phyloP scores from a whole-genome alignment of 2,113 vertebrate species.

The Corvus hawaiiensis region DNA sequence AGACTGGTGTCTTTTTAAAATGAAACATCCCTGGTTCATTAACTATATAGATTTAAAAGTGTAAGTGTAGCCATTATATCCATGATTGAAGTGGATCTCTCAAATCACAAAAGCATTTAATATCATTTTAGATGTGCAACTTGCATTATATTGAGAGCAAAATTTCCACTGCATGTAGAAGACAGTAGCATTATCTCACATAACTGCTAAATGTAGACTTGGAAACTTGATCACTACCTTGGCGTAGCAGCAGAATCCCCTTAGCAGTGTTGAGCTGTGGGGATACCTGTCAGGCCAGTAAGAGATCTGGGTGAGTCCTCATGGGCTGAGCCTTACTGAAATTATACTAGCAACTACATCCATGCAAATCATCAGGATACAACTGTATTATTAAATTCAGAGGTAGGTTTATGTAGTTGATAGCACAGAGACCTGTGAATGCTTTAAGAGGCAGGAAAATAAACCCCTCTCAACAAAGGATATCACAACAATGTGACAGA shows the following conservation, averaged over 20 bases:
- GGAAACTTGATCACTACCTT: not conserved
- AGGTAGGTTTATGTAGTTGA: not conserved
- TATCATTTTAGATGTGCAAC: not conserved
- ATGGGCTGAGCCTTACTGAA: not conserved
- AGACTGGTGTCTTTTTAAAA: not conserved
- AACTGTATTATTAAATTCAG: not conserved
- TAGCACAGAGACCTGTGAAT: not conserved
- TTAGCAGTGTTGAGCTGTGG: not conserved
- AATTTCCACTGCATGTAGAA: not conserved
- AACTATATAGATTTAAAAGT: not conserved
- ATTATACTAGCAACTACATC: not conserved
- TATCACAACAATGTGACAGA: not conserved
- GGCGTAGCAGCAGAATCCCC: not conserved
- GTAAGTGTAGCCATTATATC: not conserved
- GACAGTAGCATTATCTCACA: not conserved
- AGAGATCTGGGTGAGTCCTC: not conserved
- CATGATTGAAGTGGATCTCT: not conserved
- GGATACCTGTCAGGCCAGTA: not conserved
- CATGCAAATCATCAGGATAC: not conserved
- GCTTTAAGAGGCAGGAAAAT: not conserved
- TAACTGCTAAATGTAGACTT: not conserved
- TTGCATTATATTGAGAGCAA: not conserved
- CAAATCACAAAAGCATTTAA: not conserved
- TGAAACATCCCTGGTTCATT: not conserved
- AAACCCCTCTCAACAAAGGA: not conserved